Base-by-base conservation (phyloP, 2,888 invertebrate genomes). In the Rotaria magnacalcarata region DNA sequence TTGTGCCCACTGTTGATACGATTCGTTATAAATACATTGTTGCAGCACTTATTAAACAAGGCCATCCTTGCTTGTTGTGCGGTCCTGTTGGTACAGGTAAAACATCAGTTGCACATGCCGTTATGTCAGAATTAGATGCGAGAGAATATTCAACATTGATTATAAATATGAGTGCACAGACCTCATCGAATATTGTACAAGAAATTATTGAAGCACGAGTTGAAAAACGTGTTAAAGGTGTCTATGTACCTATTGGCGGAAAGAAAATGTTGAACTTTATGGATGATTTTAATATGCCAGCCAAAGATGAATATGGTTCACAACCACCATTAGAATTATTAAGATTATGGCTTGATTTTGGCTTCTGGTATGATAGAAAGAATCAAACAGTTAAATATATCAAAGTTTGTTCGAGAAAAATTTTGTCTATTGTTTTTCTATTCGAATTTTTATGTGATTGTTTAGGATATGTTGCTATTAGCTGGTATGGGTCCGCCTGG, bases 251-350 rank as follows among this genome's bases (percentile, higher is more conserved):
- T 0, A 92, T 94, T 47, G 95, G 94, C 88, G 91, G 95, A 90
- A 96, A 95, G 92, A 94, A 92, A 88, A 93, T 96, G 93, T 93
- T 96, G 87, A 93, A 94, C 16, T 96, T 95, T 90, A 93, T 96
- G 93, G 96, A 96, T 90, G 96, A 96, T 90, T 94, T 96, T 89
- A 96, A 96, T 92, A 96, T 96, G 95, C 96, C 96, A 0, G 94
- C 94, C 14, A 94, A 95, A 88, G 96, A 96, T 89, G 93, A 93
- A 24, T 96, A 95, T 90, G 96, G 96, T 0, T 95, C 96, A 0
- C 96, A 96, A 90, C 95, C 96, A 10, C 95, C 96, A 0, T 91
- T 96, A 14, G 96, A 96, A 90, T 92, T 96, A 84, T 92, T 96
- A 60, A 92, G 95, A 34, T 94, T 95, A 88, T 95, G 95, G 95